Evolutionary conservation across 2,888 invertebrate genomes (phyloP).

Genomic region (Leptinotarsa rubiginosa): DNA sequence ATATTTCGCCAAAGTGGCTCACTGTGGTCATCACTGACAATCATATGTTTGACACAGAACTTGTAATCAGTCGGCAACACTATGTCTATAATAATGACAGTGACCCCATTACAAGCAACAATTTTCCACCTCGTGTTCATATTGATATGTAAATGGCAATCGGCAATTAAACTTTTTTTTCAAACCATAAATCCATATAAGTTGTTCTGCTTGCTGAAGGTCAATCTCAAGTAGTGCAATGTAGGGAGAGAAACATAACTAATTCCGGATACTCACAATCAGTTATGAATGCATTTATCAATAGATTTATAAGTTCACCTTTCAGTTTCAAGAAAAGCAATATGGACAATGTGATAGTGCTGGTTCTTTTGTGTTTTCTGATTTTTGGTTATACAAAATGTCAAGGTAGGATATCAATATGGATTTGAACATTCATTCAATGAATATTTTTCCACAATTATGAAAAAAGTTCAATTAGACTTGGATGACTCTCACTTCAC

Average conservation of each 20-base stretch:
- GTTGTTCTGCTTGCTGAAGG: neutral
- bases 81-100: neutral
- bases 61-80: neutral
- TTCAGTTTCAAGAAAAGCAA: neutral
- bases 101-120: conserved; percentile 2
- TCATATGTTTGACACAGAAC: neutral
- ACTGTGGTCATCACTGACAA: no score
- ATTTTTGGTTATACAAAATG: neutral
- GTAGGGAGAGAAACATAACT: neutral
- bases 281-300: conserved; percentile 8
- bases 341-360: conserved; percentile 11
- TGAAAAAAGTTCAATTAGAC: no score
- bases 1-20: no score
- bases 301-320: neutral
- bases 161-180: conserved; percentile 1
- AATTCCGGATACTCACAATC: conserved; percentile 1
- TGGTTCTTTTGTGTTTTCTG: neutral
- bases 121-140: neutral
- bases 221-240: conserved; percentile 5
- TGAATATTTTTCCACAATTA: no score
- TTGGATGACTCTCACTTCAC: no score
- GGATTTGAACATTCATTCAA: neutral
- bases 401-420: conserved; percentile 10
- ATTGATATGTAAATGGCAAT: neutral
- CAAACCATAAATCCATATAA: conserved; percentile 2